phyloP scores from a whole-genome alignment of 2,888 invertebrate genomes.

The Drosophila prostipennis region DNA sequence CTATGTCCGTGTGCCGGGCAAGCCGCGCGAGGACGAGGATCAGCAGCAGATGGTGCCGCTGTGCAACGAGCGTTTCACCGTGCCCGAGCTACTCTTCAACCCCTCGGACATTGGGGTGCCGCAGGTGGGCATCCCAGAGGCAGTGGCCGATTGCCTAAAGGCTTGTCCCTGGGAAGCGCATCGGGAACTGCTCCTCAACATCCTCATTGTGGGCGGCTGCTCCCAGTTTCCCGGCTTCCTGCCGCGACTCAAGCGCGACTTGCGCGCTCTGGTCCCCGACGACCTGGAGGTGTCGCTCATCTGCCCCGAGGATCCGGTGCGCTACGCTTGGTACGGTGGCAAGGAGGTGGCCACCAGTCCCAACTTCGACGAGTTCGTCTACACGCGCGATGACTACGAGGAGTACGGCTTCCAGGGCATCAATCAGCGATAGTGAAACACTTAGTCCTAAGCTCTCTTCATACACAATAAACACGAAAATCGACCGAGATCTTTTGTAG shows the following conservation, averaged over 20 bases:
- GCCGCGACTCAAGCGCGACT: slow-evolving; percentile 90
- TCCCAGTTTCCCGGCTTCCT: slow-evolving; percentile 93
- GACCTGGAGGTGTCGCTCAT: slow-evolving; percentile 91
- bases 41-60: slow-evolving; percentile 90
- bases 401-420: slow-evolving; percentile 89
- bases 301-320: slow-evolving; percentile 89
- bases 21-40: slow-evolving; percentile 61
- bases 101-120: slow-evolving; percentile 97
- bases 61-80: slow-evolving; percentile 96
- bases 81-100: slow-evolving; percentile 97
- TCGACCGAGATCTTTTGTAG: slow-evolving; percentile 9
- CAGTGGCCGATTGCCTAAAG: slow-evolving; percentile 91
- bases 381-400: slow-evolving; percentile 94
- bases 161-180: slow-evolving; percentile 90
- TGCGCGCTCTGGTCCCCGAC: slow-evolving; percentile 91
- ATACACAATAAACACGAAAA: slow-evolving; percentile 1
- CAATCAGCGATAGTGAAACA: slow-evolving; percentile 47
- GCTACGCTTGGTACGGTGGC: slow-evolving; percentile 96
- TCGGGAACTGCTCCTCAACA: slow-evolving; percentile 91
- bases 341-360: slow-evolving; percentile 89
- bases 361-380: slow-evolving; percentile 89
- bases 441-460: not conserved
- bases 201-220: slow-evolving; percentile 93
- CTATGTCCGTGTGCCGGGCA: slow-evolving; percentile 83
- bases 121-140: slow-evolving; percentile 95